Evolutionary conservation across 2,797 vertebrate species (phyloP).

Genomic region (Ceryle rudis): DNA sequence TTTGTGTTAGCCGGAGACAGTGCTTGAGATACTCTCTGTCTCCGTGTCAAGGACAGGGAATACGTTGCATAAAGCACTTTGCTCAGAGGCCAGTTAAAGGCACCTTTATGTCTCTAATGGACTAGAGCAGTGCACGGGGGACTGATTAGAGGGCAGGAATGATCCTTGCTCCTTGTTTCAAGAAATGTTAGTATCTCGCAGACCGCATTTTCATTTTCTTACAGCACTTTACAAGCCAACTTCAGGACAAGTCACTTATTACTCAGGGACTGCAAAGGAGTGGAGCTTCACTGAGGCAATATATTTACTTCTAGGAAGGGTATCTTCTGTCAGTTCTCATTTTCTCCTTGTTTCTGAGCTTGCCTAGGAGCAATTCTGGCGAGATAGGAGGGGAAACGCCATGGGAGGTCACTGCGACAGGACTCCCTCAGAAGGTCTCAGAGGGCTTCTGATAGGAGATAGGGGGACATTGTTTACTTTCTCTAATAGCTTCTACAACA

Average conservation of each 20-base stretch:
- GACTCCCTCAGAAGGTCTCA: neutral
- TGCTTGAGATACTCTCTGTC: neutral
- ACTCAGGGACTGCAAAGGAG: constrained; percentile 32
- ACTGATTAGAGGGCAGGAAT: constrained; percentile 36
- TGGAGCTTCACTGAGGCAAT: constrained; percentile 4
- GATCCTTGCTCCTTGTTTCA: neutral
- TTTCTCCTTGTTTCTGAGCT: constrained; percentile 39
- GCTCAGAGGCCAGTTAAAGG: constrained; percentile 56
- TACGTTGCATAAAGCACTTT: constrained; percentile 7
- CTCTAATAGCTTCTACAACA: neutral
- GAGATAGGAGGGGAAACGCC: neutral
- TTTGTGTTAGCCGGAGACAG: neutral
- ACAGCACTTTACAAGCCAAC: neutral
- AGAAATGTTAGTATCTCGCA: constrained; percentile 28
- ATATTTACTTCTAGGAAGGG: constrained; percentile 29
- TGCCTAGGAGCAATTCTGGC: neutral
- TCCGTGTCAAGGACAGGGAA: constrained; percentile 33
- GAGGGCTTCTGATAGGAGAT: neutral
- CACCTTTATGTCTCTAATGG: constrained; percentile 38
- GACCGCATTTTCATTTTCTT: constrained; percentile 33
- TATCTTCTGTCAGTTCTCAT: constrained; percentile 52
- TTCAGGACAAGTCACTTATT: constrained; percentile 23
- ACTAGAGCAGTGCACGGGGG: neutral
- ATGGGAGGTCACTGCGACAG: neutral
- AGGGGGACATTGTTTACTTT: neutral